Conservation (phyloP, 2,888 invertebrate species). For the Clivina fossor region DNA sequence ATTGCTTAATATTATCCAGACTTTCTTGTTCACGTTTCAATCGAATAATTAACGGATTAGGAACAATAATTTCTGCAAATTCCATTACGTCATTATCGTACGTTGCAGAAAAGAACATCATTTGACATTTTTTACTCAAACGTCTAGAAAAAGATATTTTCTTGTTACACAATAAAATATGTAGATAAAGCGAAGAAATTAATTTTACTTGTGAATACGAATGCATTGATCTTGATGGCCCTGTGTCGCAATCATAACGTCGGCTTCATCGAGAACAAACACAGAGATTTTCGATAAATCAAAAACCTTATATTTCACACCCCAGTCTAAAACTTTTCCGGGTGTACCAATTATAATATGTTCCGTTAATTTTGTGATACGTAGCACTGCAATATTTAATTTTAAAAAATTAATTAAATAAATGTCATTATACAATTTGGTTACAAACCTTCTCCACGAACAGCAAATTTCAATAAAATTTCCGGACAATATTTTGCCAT, state of each 20-base stretch:
- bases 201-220: conserved; percentile 80
- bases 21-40: conserved; percentile 91
- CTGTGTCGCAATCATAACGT: conserved; percentile 98
- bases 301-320: conserved; percentile 79
- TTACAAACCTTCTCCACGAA: conserved; percentile 94
- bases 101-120: conserved; percentile 99
- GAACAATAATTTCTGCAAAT: conserved; percentile 93
- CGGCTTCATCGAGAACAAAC: conserved; percentile 99
- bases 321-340: conserved; percentile 96
- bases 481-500: conserved; percentile 94
- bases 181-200: conserved; percentile 8
- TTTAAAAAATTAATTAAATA: too few species aligned
- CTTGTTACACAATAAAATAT: conserved; percentile 7
- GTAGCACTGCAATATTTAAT: conserved; percentile 67
- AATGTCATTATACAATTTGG: too few species aligned
- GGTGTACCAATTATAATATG: conserved; percentile 98
- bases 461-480: conserved; percentile 87
- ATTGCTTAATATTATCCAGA: conserved; percentile 95
- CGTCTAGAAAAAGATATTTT: conserved; percentile 51
- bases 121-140: conserved; percentile 80
- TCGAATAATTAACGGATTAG: conserved; percentile 86
- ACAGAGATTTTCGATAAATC: conserved; percentile 84
- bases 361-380: conserved; percentile 73
- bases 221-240: conserved; percentile 98
- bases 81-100: conserved; percentile 93